Conservation (phyloP, 2,888 invertebrate species). For the Rotaria magnacalcarata region DNA sequence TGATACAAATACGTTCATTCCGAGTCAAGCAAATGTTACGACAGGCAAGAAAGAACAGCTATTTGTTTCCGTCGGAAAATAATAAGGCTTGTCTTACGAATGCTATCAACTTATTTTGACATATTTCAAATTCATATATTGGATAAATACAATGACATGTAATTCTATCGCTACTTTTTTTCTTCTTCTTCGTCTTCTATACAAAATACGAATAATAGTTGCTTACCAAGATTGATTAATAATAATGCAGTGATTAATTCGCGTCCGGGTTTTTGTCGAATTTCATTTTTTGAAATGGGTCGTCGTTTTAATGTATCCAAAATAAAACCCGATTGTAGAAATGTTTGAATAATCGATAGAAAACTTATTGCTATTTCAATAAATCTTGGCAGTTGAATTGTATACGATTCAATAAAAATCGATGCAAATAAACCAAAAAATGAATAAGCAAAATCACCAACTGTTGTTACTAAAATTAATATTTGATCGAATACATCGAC, state of each 20-base stretch:
- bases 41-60: neutral
- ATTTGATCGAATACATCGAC: slow-evolving; percentile 12
- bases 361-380: neutral
- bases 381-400: neutral
- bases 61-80: neutral
- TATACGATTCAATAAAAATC: neutral
- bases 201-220: neutral
- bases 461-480: slow-evolving; percentile 13
- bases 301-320: slow-evolving; percentile 40
- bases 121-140: neutral
- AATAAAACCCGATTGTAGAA: slow-evolving; percentile 41
- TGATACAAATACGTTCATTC: neutral
- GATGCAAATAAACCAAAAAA: slow-evolving; percentile 21
- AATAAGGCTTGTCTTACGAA: no score
- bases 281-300: neutral
- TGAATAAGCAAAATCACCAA: slow-evolving; percentile 23
- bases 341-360: slow-evolving; percentile 33
- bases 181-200: no score
- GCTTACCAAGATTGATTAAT: slow-evolving; percentile 36
- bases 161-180: neutral
- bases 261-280: slow-evolving; percentile 39
- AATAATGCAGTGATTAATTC: slow-evolving; percentile 42
- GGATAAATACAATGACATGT: neutral
- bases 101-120: no score
- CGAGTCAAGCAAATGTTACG: neutral